Percentiles rank a stretch among this genome's conserved stretches.
These are phyloP conservation scores for Parus major DNA, from an alignment of 2,113 vertebrate species.

Conservation along the genomic window DNA sequence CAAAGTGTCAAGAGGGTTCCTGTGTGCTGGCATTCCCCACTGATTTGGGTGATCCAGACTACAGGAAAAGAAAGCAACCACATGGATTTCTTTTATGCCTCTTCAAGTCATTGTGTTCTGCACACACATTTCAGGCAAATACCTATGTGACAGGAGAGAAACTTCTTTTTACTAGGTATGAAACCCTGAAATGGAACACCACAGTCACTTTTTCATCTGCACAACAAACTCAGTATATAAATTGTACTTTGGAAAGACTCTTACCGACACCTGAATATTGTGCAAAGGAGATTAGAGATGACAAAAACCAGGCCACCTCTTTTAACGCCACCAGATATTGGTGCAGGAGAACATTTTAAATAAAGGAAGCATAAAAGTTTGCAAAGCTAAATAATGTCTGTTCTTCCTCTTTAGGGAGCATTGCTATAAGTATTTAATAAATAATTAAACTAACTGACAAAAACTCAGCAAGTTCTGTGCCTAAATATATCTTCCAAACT, in stretches of 20 bases:
- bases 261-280: background rate
- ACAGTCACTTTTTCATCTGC: background rate
- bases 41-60: background rate
- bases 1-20: background rate
- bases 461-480: background rate
- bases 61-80: rapidly evolving
- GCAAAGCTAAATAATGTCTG: background rate
- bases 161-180: background rate
- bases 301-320: background rate
- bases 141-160: background rate
- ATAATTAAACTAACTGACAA: background rate
- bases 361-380: background rate
- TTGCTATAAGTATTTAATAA: background rate
- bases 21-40: background rate
- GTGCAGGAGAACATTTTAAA: background rate
- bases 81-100: background rate
- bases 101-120: background rate
- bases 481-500: background rate
- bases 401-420: background rate
- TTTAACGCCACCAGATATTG: background rate
- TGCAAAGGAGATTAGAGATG: background rate
- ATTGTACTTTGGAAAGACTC: background rate
- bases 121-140: background rate
- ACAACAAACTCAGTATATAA: background rate
- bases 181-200: background rate